Conservation (phyloP, 1,140 invertebrate genomes). For the Gonioctena quinquepunctata region DNA sequence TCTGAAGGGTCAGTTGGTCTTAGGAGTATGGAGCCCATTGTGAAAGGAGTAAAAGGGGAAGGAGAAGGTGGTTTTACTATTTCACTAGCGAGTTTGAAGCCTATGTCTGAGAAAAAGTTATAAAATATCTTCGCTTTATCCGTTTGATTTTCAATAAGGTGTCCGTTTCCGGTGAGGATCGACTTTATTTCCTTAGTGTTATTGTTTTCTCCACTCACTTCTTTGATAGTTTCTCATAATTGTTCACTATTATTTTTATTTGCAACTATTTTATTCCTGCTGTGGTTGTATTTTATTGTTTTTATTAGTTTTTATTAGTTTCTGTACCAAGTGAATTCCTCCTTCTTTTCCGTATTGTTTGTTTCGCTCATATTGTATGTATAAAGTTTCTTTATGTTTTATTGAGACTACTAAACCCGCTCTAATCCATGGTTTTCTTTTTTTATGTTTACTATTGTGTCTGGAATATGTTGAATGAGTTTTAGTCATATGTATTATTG, state of each 20-base stretch:
- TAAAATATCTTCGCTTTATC: too few relatives aligned
- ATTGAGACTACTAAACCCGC: background rate
- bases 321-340: background rate
- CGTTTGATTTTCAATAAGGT: too few relatives aligned
- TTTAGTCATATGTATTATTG: background rate
- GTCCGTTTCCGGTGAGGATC: too few relatives aligned
- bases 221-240: background rate
- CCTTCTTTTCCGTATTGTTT: background rate
- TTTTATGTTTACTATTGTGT: background rate
- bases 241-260: background rate
- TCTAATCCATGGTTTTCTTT: background rate
- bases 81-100: too few relatives aligned
- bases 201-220: background rate
- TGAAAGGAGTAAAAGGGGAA: too few relatives aligned
- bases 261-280: background rate
- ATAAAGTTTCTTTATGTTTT: background rate
- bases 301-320: background rate
- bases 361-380: background rate
- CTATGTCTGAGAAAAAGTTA: too few relatives aligned
- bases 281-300: background rate
- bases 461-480: background rate
- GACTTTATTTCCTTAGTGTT: too few relatives aligned
- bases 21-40: too few relatives aligned
- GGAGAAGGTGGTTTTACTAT: too few relatives aligned
- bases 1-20: background rate